These are phyloP conservation scores for Bos indicus DNA, from an alignment of 2,113 vertebrate species.

Conservation along the genomic window DNA sequence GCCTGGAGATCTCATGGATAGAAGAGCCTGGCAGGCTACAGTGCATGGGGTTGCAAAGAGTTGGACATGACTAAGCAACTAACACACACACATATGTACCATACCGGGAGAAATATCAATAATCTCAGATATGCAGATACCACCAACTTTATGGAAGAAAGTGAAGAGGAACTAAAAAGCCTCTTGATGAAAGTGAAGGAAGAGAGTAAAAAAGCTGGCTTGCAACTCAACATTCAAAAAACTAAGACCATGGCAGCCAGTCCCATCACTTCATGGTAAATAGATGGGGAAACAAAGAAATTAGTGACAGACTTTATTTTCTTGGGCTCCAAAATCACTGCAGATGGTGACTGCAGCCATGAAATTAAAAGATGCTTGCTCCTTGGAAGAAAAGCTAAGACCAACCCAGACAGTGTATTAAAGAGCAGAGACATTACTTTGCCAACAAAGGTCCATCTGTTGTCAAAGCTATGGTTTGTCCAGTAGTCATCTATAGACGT, in stretches of 20 bases:
- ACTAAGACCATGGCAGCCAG: background rate
- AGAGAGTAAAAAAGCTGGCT: background rate
- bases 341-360: background rate
- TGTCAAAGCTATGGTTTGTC: background rate
- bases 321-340: background rate
- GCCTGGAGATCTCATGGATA: background rate
- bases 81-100: background rate
- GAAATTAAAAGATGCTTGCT: background rate
- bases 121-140: background rate
- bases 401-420: background rate
- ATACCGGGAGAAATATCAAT: background rate
- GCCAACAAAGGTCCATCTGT: background rate
- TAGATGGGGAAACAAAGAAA: background rate
- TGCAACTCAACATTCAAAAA: background rate
- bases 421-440: background rate
- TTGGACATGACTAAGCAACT: background rate
- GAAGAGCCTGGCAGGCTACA: background rate
- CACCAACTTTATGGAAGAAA: background rate
- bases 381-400: background rate
- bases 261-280: background rate
- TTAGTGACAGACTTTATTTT: background rate
- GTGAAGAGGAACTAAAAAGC: background rate
- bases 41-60: background rate
- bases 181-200: background rate
- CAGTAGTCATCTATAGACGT: background rate